These are phyloP conservation scores for Patiria miniata DNA, from an alignment of 35 echinoderm and acorn worm species.

Conservation along the genomic window DNA sequence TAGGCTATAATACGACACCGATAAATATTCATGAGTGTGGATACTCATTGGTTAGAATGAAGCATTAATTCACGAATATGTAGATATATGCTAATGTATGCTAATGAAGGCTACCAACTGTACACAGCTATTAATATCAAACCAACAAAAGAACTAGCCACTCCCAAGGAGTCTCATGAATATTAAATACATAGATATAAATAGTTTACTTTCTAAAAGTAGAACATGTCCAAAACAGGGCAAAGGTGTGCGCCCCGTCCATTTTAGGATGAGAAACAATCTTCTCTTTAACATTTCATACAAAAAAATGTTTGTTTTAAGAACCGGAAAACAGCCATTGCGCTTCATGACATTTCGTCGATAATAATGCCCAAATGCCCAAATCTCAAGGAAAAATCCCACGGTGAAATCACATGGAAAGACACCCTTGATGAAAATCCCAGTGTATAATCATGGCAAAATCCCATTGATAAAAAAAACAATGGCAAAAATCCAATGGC, in stretches of 20 bases:
- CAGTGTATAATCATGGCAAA: no score
- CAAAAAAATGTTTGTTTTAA: not conserved
- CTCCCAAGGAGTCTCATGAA: slow-evolving; percentile 5
- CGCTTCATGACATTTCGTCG: not conserved
- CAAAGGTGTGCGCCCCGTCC: not conserved
- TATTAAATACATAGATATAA: not conserved
- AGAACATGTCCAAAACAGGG: not conserved
- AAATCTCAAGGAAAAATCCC: not conserved
- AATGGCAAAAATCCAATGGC: no score
- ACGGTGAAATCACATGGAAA: not conserved
- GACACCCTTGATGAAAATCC: no score
- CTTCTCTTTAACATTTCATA: not conserved
- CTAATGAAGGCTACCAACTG: not conserved
- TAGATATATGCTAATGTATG: not conserved
- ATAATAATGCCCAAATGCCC: not conserved
- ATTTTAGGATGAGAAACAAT: not conserved
- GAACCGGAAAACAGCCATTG: not conserved
- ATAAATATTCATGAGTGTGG: slow-evolving; percentile 10
- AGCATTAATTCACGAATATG: not conserved
- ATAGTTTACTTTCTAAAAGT: slow-evolving; percentile 11
- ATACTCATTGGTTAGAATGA: no score
- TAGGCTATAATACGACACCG: not conserved
- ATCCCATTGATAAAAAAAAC: no score
- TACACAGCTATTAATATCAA: slow-evolving; percentile 23
- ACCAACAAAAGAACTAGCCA: slow-evolving; percentile 14